These are phyloP conservation scores for Pitangus sulphuratus DNA, from an alignment of 2,797 vertebrate species.

Conservation along the genomic window DNA sequence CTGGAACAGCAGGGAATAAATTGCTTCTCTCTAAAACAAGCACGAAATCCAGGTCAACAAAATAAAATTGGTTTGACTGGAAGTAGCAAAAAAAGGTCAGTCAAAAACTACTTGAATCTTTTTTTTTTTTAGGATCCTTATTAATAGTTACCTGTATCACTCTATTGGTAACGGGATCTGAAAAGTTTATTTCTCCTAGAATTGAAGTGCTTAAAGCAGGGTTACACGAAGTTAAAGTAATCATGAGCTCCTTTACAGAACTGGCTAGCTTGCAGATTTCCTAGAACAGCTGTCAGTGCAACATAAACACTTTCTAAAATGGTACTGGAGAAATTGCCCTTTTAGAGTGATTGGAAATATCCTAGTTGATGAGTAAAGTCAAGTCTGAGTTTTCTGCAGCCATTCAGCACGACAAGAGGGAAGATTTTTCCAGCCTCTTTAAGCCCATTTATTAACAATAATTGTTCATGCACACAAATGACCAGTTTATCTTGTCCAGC, in stretches of 20 bases:
- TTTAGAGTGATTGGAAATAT: constrained; percentile 27
- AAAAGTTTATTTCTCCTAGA: neutral
- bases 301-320: constrained; percentile 44
- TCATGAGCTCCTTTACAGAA: neutral
- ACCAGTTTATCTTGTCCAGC: neutral
- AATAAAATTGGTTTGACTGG: neutral
- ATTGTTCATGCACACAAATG: neutral
- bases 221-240: neutral
- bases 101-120: neutral
- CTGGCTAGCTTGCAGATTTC: constrained; percentile 38
- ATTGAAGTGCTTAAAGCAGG: neutral
- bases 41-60: neutral
- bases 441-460: neutral
- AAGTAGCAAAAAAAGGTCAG: neutral
- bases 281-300: constrained; percentile 5
- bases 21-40: neutral
- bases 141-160: neutral
- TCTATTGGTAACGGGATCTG: neutral
- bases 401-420: neutral
- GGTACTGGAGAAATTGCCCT: constrained; percentile 36
- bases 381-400: neutral
- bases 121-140: neutral
- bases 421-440: neutral
- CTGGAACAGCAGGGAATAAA: neutral
- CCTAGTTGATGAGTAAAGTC: neutral